Conservation (phyloP, 2,113 vertebrate species). For the Willisornis vidua region DNA sequence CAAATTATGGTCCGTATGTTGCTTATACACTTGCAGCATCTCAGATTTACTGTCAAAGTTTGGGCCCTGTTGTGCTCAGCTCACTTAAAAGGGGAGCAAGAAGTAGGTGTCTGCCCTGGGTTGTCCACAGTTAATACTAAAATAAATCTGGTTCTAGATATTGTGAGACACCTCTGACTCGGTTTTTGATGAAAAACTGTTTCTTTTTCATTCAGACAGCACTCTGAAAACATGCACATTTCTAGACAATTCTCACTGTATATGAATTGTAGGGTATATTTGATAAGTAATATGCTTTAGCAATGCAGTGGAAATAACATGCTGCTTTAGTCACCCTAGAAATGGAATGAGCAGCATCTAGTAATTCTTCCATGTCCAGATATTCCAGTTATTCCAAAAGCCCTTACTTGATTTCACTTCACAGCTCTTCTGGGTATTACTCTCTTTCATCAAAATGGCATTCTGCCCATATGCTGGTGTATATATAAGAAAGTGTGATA, state of each 20-base stretch:
- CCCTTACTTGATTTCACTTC: neutral
- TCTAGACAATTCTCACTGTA: neutral
- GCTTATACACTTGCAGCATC: neutral
- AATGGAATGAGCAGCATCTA: neutral
- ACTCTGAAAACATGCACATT: neutral
- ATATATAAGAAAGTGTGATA: neutral
- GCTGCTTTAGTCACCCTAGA: neutral
- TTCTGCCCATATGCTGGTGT: neutral
- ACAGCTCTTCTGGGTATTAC: neutral
- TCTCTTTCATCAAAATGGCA: conserved; percentile 15
- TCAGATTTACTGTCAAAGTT: neutral
- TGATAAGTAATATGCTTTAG: neutral
- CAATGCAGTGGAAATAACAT: neutral
- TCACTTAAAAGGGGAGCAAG: neutral
- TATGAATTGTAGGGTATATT: neutral
- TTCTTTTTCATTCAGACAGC: neutral
- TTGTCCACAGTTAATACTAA: neutral
- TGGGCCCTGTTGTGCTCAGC: neutral
- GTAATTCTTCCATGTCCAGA: neutral
- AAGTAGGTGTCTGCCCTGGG: neutral
- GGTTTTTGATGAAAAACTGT: neutral
- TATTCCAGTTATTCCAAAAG: conserved; percentile 24
- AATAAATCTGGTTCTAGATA: neutral
- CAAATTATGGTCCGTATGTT: neutral
- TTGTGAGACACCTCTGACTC: neutral